Percentiles rank a stretch among this genome's conserved stretches.
These are phyloP conservation scores for Neoitamus cyanurus DNA, from an alignment of 2,888 invertebrate species.

Conservation along the genomic window DNA sequence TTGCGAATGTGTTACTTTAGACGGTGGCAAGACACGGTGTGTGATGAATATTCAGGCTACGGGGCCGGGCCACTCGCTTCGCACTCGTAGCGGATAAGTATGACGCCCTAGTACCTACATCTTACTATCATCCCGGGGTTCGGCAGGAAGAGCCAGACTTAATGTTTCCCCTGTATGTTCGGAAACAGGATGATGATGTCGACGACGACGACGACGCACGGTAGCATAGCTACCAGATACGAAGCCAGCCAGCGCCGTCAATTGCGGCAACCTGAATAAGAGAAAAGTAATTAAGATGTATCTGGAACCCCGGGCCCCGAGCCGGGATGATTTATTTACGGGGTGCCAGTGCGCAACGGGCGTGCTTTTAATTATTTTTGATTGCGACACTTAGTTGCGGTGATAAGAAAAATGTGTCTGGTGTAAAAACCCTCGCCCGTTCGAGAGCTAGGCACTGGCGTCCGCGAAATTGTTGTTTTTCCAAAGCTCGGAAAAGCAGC, in stretches of 20 bases:
- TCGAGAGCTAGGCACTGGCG: neutral
- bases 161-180: neutral
- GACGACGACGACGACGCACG: neutral
- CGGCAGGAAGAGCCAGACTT: neutral
- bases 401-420: constrained; percentile 13
- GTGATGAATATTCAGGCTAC: neutral
- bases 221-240: neutral
- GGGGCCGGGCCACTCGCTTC: neutral
- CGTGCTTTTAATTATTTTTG: constrained; percentile 17
- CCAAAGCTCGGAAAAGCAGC: no score
- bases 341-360: neutral
- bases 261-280: neutral
- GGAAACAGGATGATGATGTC: neutral
- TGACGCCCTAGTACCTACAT: neutral
- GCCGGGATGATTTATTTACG: neutral
- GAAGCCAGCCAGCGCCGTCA: neutral
- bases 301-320: neutral
- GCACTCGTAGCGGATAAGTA: neutral
- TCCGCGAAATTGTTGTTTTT: neutral
- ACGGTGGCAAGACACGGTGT: neutral
- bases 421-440: neutral
- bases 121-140: neutral
- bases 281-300: constrained; percentile 12
- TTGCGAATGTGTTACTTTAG: constrained; percentile 10
- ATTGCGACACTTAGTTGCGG: constrained; percentile 8